Conservation (phyloP, 2,113 vertebrate species). For the Spea bombifrons region DNA sequence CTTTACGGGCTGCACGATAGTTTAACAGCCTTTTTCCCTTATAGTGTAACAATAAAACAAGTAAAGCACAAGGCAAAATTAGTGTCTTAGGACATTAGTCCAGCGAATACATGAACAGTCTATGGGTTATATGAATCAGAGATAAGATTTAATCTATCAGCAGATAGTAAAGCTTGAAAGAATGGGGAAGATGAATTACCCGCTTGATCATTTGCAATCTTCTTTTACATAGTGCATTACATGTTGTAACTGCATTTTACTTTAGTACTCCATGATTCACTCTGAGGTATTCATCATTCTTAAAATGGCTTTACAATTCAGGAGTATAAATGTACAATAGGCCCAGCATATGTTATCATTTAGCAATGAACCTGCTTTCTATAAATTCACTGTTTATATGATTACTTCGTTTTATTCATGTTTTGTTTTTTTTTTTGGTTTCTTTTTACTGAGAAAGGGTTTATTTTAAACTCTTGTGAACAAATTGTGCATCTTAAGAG, state of each 20-base stretch:
- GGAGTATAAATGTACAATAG: constrained; percentile 10
- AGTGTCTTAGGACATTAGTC: constrained; percentile 12
- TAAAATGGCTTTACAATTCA: constrained; percentile 2
- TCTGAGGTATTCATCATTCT: constrained; percentile 8
- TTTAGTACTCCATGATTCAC: constrained; percentile 22
- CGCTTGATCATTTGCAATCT: constrained; percentile 4
- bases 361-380: constrained; percentile 13
- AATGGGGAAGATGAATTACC: constrained; percentile 27
- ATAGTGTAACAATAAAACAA: constrained; percentile 24
- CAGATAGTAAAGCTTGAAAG: constrained; percentile 19
- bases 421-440: neutral
- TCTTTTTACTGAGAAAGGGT: neutral
- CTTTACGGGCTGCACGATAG: constrained; percentile 18
- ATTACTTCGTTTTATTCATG: neutral
- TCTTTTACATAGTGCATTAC: constrained; percentile 25
- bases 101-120: constrained; percentile 33
- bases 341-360: constrained; percentile 11
- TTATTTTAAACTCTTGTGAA: neutral
- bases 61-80: constrained; percentile 12
- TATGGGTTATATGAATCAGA: constrained; percentile 26
- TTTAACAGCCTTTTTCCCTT: constrained; percentile 1
- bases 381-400: neutral
- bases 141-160: constrained; percentile 36
- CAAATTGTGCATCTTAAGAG: neutral
- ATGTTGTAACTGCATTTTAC: constrained; percentile 7